Conservation (phyloP, 2,113 vertebrate species). For the Serilophus lunatus region DNA sequence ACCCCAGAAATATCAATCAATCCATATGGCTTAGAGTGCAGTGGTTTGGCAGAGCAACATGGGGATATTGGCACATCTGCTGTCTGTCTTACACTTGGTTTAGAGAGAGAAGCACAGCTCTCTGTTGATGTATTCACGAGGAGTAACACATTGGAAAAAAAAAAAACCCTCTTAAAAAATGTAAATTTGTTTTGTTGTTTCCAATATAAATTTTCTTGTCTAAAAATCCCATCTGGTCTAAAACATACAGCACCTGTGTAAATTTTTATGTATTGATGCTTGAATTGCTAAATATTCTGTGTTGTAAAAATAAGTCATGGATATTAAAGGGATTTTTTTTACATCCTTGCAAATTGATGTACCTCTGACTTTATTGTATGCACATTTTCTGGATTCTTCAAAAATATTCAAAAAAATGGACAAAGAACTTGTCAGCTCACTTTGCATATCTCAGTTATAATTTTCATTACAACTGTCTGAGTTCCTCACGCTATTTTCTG, state of each 20-base stretch:
- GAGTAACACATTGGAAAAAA: neutral
- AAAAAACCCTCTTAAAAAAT: neutral
- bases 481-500: neutral
- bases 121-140: neutral
- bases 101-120: neutral
- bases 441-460: neutral
- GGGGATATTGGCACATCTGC: neutral
- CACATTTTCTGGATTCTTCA: neutral
- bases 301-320: neutral
- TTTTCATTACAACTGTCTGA: neutral
- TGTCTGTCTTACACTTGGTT: neutral
- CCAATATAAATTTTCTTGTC: constrained; percentile 17
- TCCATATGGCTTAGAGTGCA: neutral
- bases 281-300: neutral
- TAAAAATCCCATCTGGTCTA: constrained; percentile 10
- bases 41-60: neutral
- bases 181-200: neutral
- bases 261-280: neutral
- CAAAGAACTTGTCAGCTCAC: neutral
- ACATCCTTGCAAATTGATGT: neutral
- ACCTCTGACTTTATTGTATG: neutral
- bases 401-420: neutral
- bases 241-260: neutral
- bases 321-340: neutral
- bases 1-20: neutral